These are phyloP conservation scores for Leucoraja erinaceus DNA, from an alignment of 2,113 vertebrate genomes.

Conservation along the genomic window DNA sequence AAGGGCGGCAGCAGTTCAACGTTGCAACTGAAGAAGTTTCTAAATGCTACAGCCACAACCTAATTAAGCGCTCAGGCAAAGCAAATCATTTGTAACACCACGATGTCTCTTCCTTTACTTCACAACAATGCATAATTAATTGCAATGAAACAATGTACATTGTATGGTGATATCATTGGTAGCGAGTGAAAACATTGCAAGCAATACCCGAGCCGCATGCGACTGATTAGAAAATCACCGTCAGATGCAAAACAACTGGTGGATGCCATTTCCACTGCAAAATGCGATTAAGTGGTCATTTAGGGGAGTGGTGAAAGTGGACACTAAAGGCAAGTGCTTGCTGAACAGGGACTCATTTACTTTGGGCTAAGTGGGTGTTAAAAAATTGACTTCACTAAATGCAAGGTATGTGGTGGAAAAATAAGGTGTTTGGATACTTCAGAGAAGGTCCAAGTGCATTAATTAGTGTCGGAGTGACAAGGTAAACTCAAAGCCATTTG, in stretches of 20 bases:
- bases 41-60: neutral
- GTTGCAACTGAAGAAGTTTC: neutral
- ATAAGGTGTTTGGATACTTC: no score
- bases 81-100: neutral
- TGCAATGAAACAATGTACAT: neutral
- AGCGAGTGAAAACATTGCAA: neutral
- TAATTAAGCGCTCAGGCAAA: conserved; percentile 12
- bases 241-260: neutral
- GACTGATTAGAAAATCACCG: neutral
- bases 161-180: neutral
- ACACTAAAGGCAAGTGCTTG: neutral
- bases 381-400: neutral
- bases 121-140: conserved; percentile 27
- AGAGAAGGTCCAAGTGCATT: neutral
- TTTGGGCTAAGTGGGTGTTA: neutral
- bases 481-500: neutral
- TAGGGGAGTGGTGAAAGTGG: neutral
- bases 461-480: neutral
- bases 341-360: neutral
- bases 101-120: neutral
- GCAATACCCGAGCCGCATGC: neutral
- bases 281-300: conserved; percentile 6
- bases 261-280: neutral
- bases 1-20: neutral
- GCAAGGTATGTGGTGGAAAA: neutral